Percentiles rank a stretch among this genome's conserved stretches.
These are phyloP conservation scores for Sander lucioperca DNA, from an alignment of 2,113 vertebrate genomes.

Conservation along the genomic window DNA sequence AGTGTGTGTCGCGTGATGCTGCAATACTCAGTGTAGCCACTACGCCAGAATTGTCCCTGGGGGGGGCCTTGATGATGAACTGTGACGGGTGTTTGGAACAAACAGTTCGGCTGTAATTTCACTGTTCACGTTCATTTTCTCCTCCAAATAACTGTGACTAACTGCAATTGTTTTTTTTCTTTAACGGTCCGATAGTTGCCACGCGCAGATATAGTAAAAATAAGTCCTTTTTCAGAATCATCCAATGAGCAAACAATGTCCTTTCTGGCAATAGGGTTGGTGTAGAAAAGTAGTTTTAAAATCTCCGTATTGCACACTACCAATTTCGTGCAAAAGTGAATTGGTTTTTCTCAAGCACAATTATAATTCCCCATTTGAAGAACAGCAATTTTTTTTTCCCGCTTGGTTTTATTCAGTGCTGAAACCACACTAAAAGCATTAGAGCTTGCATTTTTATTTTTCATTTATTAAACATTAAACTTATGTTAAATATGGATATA, in stretches of 20 bases:
- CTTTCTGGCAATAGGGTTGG: no score
- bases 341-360: neutral
- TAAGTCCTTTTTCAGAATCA: neutral
- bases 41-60: no score
- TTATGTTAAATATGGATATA: neutral
- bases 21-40: no score
- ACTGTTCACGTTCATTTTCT: neutral
- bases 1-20: no score
- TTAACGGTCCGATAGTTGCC: no score
- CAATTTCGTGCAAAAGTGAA: neutral
- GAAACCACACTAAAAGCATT: neutral
- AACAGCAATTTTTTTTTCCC: neutral
- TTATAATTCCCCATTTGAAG: neutral
- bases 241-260: neutral
- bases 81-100: no score
- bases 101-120: neutral
- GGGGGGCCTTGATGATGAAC: no score
- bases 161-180: no score
- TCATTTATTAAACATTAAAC: neutral
- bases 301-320: neutral
- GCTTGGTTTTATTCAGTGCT: neutral
- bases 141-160: no score
- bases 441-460: neutral
- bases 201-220: no score
- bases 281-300: neutral